Percentiles rank a stretch among this genome's conserved stretches.
Evolutionary conservation across 2,113 vertebrate genomes (phyloP).

Genomic region (Opisthocomus hoazin): DNA sequence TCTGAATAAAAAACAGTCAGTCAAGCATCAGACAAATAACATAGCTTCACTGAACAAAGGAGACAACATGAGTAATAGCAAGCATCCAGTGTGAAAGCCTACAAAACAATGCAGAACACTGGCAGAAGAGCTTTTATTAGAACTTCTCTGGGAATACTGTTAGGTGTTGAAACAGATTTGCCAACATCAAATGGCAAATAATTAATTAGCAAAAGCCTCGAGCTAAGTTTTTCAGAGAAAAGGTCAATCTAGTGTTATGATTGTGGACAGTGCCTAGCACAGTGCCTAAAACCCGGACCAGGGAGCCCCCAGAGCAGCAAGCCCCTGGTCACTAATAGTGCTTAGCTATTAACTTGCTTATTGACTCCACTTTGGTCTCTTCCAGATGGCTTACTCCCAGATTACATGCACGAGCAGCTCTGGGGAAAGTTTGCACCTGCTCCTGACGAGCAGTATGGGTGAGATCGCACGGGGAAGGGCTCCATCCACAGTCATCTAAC

Average conservation of each 20-base stretch:
- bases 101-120: neutral
- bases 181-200: neutral
- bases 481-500: neutral
- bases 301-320: neutral
- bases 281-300: neutral
- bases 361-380: neutral
- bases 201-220: neutral
- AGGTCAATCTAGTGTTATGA: neutral
- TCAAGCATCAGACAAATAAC: neutral
- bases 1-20: neutral
- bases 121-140: neutral
- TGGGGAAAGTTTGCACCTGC: neutral
- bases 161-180: neutral
- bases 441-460: neutral
- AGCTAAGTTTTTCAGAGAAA: neutral
- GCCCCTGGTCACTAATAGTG: neutral
- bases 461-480: neutral
- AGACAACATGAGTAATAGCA: neutral
- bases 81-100: neutral
- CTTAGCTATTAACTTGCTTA: neutral
- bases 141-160: neutral
- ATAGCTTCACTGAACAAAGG: neutral
- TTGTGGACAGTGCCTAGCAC: neutral
- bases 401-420: neutral
- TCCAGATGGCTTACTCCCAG: neutral